Conservation (phyloP, 2,797 vertebrate genomes). For the Pempheris klunzingeri region DNA sequence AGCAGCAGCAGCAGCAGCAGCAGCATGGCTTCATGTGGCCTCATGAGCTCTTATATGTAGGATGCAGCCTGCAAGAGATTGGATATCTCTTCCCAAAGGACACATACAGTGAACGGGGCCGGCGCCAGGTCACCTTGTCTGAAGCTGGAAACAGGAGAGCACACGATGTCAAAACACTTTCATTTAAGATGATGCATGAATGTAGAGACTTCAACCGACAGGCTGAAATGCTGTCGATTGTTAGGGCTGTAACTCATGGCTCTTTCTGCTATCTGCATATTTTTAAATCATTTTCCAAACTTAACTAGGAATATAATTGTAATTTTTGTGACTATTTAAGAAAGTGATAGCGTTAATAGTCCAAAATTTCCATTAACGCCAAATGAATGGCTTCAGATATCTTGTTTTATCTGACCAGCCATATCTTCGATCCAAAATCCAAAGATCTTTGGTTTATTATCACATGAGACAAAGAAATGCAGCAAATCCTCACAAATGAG, state of each 20-base stretch:
- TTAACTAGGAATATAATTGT: not conserved
- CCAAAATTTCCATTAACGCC: not conserved
- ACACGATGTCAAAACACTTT: slow-evolving; percentile 2
- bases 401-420: not conserved
- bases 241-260: not conserved
- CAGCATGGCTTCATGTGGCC: slow-evolving; percentile 50
- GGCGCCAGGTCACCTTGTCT: slow-evolving; percentile 59
- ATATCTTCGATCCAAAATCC: not conserved
- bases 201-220: not conserved
- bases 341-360: not conserved
- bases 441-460: slow-evolving; percentile 12
- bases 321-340: not conserved
- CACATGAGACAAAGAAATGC: not conserved
- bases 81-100: slow-evolving; percentile 42
- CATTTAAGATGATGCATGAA: not conserved
- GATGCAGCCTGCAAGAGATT: slow-evolving; percentile 38
- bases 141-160: slow-evolving; percentile 35
- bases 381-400: not conserved
- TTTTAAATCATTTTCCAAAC: not conserved
- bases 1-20: slow-evolving; percentile 56
- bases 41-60: slow-evolving; percentile 23
- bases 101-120: slow-evolving; percentile 17
- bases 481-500: not conserved
- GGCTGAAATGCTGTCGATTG: not conserved
- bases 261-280: not conserved